Evolutionary conservation across 1,140 invertebrate genomes (phyloP).

Genomic region (Mamestra configurata): DNA sequence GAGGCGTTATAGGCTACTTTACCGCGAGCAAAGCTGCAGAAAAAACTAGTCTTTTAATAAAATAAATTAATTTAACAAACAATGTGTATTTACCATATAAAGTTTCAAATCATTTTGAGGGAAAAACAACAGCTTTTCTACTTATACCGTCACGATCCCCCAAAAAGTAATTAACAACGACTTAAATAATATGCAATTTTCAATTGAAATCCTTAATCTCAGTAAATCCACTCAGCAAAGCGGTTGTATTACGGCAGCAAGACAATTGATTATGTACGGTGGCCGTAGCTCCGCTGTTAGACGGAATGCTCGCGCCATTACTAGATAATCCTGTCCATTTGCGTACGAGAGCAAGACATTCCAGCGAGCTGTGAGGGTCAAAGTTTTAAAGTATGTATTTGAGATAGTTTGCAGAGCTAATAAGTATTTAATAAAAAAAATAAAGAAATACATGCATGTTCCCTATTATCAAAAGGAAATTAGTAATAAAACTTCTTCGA

Average conservation of each 20-base stretch:
- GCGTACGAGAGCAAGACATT: conserved; percentile 47
- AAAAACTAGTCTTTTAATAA: too few species aligned
- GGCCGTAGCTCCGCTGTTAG: conserved; percentile 37
- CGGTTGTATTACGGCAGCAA: conserved; percentile 37
- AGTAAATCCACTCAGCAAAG: conserved; percentile 4
- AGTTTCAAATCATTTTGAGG: background rate
- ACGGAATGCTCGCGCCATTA: conserved; percentile 56
- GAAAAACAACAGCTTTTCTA: too few species aligned
- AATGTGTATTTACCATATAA: too few species aligned
- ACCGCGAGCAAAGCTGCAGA: too few species aligned
- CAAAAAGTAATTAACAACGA: background rate
- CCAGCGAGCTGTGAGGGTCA: conserved; percentile 16
- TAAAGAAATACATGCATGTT: too few species aligned
- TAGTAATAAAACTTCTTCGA: too few species aligned
- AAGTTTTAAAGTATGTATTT: conserved; percentile 28
- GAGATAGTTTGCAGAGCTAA: background rate
- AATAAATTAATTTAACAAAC: too few species aligned
- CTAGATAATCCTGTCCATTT: conserved; percentile 59
- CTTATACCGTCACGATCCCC: background rate
- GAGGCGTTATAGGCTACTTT: too few species aligned
- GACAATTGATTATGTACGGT: conserved; percentile 51
- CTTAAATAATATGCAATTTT: background rate
- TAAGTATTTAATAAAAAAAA: too few species aligned
- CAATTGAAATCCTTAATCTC: conserved; percentile 5
- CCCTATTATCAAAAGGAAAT: too few species aligned